Conservation (phyloP, 2,797 vertebrate genomes). For the Smutsia gigantea region DNA sequence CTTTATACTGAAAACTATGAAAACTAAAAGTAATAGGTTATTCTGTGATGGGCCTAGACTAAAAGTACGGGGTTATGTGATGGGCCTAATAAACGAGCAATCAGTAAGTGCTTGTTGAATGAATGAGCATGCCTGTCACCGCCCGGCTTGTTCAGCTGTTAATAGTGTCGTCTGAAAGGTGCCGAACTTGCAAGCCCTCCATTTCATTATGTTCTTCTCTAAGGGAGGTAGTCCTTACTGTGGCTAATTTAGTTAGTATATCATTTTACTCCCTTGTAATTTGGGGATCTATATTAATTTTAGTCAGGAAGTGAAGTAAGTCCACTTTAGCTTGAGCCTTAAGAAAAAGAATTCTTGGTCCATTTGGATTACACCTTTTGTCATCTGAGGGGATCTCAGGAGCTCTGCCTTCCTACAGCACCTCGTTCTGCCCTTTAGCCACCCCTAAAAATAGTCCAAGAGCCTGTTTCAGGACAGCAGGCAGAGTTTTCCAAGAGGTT, state of each 20-base stretch:
- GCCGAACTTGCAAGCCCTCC: background rate
- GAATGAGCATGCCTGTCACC: no score
- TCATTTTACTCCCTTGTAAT: conserved; percentile 14
- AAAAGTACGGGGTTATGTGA: background rate
- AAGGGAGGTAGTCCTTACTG: background rate
- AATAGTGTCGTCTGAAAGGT: background rate
- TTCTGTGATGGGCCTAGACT: background rate
- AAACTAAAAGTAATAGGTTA: background rate
- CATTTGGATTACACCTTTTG: background rate
- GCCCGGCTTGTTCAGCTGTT: background rate
- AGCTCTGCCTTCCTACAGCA: background rate
- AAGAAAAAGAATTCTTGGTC: background rate
- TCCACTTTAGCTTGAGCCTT: background rate
- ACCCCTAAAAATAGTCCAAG: background rate
- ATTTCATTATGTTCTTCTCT: background rate
- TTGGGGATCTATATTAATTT: conserved; percentile 42
- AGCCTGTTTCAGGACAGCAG: background rate
- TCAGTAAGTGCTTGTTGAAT: background rate
- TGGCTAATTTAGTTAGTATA: background rate
- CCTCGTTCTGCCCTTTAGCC: background rate
- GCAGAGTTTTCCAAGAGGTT: background rate
- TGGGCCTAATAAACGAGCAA: background rate
- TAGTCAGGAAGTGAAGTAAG: conserved; percentile 2
- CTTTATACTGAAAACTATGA: conserved; percentile 12
- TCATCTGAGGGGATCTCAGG: background rate